Percentiles rank a stretch among this genome's conserved stretches.
Conservation (phyloP, 35 echinoderm and acorn worm genomes). For the Strongylocentrotus purpuratus region DNA sequence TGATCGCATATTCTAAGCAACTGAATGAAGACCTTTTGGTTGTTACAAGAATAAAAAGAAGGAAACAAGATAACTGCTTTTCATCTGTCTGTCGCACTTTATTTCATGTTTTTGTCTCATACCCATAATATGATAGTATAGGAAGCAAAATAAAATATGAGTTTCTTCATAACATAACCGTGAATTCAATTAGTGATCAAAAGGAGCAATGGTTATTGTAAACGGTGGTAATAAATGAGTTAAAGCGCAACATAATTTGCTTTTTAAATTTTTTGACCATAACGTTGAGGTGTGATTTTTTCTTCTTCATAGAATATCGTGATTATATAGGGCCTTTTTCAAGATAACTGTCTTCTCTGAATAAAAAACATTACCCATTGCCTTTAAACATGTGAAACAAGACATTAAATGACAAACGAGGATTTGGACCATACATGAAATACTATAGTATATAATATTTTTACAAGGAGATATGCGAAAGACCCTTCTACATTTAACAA, state of each 20-base stretch:
- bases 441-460: background rate
- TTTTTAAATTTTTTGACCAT: background rate
- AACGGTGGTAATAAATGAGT: background rate
- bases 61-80: background rate
- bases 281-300: background rate
- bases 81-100: constrained; percentile 10
- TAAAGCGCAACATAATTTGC: background rate
- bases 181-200: background rate
- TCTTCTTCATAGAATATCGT: too few relatives aligned
- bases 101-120: background rate
- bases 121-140: background rate
- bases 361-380: background rate
- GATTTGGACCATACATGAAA: background rate
- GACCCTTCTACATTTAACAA: background rate
- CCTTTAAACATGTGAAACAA: background rate
- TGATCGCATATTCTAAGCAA: too few relatives aligned
- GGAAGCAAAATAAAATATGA: background rate
- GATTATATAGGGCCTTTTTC: background rate
- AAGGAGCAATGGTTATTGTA: background rate
- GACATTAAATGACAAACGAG: background rate
- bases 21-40: too few relatives aligned
- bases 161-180: background rate
- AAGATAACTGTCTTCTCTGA: background rate
- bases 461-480: background rate
- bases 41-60: background rate